Base-by-base conservation (phyloP, 1,140 invertebrate species). In the Euborellia annulipes region DNA sequence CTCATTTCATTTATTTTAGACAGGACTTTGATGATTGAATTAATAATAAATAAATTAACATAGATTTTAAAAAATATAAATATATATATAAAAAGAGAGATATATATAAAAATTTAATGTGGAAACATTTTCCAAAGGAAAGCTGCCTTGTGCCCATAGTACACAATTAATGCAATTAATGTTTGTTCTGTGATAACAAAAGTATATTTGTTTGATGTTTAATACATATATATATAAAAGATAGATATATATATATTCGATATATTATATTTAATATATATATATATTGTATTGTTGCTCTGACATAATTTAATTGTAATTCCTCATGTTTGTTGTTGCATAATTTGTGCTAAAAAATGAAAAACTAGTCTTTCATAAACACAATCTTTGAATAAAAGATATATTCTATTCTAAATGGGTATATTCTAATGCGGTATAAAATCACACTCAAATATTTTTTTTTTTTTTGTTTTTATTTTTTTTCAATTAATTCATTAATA, bases 141-240 rank as follows among this genome's bases (percentile, higher is more conserved):
- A 48, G 41, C 38, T 48, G 46, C 46, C 46, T 48, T 48, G 41
- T 42, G 37, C 40, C 46, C 41, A 38, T 48, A 43, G 41, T 43
- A 43, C 41, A 43, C 36, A 43, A 43, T 18, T n/a, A n/a, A n/a
- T n/a, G n/a, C n/a, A n/a, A n/a, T n/a, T 43, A 18, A 43, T 48
- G 20, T 40, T 43, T 42, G 41, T 48, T 48, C 46, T 48, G 46
- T 48, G 46, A 48, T 48, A 48, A 43, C 21, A 43, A 43, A 23
- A 43, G 23, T 17, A 17, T 27, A 30, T 43, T 23, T 19, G n/a
- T 18, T n/a, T n/a, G n/a, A n/a, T n/a, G n/a, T n/a, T n/a, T n/a
- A n/a, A n/a, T n/a, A n/a, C n/a, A n/a, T n/a, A n/a, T n/a, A n/a
- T n/a, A n/a, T n/a, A n/a, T n/a, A n/a, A n/a, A n/a, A n/a, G n/a